Base-by-base conservation (phyloP, 2,797 vertebrate genomes). In the Aphelocoma californica region DNA sequence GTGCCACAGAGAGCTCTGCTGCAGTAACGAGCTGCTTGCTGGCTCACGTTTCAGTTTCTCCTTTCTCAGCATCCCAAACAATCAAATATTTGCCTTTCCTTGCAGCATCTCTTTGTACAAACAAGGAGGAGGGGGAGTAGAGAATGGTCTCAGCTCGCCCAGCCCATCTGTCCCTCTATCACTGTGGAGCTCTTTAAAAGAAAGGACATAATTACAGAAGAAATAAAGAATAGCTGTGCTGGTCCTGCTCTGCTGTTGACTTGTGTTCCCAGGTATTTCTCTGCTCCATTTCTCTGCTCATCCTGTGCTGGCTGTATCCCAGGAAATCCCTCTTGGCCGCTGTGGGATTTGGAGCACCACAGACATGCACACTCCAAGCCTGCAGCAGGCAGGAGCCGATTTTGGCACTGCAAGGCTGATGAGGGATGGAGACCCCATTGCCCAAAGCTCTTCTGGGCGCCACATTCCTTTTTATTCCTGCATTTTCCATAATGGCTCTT, bases 71-170 rank as follows among this genome's bases (percentile, higher is more conserved):
- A 77, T 40, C 54, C 79, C 45, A 74, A 91, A 60, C 6, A 20
- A 6, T 34, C 82, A 74, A 86, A 93, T 86, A 83, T 90, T 93
- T 94, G 65, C 61, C 38, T 88, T 81, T 64, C 32, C 72, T 62
- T 78, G 42, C 48, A 57, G 51, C 45, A n/a, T 42, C 31, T 51
- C 40, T 47, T 44, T 62, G 24, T 79, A 61, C 51, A 89, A 86
- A 72, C 32, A 51, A 24, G 6, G 9, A 11, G 8, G 21, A 20
- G 19, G 15, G 10, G 17, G 29, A 20, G n/a, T 13, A 36, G 18
- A 18, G 79, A 67, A 53, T 1, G 8, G 18, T 75, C 36, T 32
- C 47, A 18, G 42, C 44, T 81, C 28, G 0, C 44, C 24, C 82
- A 95, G 73, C n/a, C 73, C 75, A 82, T 88, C 94, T 87, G 89